Evolutionary conservation across 2,888 invertebrate species (phyloP).

Genomic region (Agonopterix subpropinquella): DNA sequence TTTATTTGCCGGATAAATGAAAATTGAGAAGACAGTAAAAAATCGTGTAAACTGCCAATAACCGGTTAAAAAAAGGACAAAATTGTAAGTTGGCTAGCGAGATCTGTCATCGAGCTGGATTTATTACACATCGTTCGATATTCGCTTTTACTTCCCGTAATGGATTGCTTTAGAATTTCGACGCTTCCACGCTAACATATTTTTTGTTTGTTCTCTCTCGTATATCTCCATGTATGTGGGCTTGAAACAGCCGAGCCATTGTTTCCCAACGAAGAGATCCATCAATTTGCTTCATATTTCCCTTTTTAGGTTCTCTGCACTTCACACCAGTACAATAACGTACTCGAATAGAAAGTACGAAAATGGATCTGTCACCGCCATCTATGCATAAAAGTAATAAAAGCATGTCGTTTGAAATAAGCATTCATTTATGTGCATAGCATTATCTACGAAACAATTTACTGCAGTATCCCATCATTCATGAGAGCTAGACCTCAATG

Average conservation of each 20-base stretch:
- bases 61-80: slow-evolving; percentile 35
- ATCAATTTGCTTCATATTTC: neutral
- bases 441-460: slow-evolving; percentile 3
- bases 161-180: slow-evolving; percentile 35
- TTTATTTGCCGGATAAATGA: too few species aligned
- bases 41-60: slow-evolving; percentile 16
- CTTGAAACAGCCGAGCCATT: neutral
- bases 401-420: neutral
- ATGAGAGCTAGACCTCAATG: too few species aligned
- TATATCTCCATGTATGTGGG: neutral
- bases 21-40: too few species aligned
- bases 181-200: neutral
- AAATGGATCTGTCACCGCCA: too few species aligned
- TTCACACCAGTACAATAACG: too few species aligned
- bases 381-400: too few species aligned
- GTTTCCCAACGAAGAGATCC: neutral
- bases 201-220: neutral
- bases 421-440: slow-evolving; percentile 1
- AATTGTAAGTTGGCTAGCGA: slow-evolving; percentile 23
- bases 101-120: slow-evolving; percentile 41
- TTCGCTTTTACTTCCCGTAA: slow-evolving; percentile 34
- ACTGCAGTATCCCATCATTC: neutral
- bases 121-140: slow-evolving; percentile 39
- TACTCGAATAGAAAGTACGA: too few species aligned
- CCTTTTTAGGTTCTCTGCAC: too few species aligned